Percentiles rank a stretch among this genome's conserved stretches.
phyloP scores from a whole-genome alignment of 2,113 vertebrate species.

The Axis porcinus region DNA sequence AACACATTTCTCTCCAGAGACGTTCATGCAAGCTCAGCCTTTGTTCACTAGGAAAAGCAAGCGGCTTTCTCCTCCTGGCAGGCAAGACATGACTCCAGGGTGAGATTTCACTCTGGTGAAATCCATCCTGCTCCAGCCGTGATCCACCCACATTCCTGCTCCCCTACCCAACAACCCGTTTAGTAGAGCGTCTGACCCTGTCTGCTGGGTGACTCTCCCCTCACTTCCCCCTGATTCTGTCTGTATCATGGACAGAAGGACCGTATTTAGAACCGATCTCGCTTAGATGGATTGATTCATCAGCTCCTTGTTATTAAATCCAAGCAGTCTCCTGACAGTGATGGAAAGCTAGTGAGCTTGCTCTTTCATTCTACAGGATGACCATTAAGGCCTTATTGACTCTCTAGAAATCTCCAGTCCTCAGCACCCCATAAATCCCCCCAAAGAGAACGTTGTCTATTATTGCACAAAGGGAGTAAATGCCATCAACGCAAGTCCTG shows the following conservation, averaged over 20 bases:
- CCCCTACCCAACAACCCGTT: background rate
- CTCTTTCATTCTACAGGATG: background rate
- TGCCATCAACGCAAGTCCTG: background rate
- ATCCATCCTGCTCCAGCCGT: background rate
- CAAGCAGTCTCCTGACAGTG: background rate
- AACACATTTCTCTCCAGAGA: constrained; percentile 64
- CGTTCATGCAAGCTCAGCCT: background rate
- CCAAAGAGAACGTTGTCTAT: background rate
- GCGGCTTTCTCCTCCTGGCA: background rate
- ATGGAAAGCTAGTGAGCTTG: background rate
- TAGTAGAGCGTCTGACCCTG: background rate
- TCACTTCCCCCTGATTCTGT: background rate
- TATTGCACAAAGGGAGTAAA: background rate
- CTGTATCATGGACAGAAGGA: background rate
- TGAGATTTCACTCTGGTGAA: background rate
- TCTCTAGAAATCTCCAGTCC: background rate
- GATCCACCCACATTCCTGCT: background rate
- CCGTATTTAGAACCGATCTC: background rate
- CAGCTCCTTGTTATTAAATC: background rate
- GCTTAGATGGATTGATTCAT: background rate
- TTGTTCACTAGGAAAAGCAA: constrained; percentile 34
- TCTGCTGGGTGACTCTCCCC: background rate
- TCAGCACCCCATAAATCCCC: background rate
- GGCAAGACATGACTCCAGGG: background rate
- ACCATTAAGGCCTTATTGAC: background rate